Percentiles rank a stretch among this genome's conserved stretches.
phyloP scores from a whole-genome alignment of 2,113 vertebrate genomes.

The Callipepla californica region DNA sequence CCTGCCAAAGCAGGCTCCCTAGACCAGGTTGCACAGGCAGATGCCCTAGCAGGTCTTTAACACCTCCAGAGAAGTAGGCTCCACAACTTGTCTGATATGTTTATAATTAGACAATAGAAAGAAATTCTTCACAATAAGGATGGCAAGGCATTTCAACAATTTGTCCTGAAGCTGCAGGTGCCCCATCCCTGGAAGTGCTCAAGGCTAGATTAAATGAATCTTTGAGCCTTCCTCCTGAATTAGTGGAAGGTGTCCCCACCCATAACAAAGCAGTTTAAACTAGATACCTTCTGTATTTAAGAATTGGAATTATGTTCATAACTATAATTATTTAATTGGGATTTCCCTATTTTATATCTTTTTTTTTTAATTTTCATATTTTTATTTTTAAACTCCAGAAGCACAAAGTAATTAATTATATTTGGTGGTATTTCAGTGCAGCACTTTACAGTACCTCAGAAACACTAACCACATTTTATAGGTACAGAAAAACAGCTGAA shows the following conservation, averaged over 20 bases:
- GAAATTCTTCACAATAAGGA: background rate
- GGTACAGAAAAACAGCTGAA: background rate
- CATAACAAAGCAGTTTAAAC: background rate
- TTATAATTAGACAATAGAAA: background rate
- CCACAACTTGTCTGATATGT: too few relatives aligned
- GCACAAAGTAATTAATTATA: background rate
- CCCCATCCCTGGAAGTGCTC: background rate
- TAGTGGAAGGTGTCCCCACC: background rate
- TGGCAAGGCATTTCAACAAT: background rate
- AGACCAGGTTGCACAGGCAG: too few relatives aligned
- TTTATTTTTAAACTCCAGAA: background rate
- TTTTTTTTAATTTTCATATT: too few relatives aligned
- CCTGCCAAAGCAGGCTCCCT: too few relatives aligned
- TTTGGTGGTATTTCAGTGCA: background rate
- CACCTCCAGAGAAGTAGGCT: too few relatives aligned
- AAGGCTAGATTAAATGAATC: background rate
- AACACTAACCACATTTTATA: slow-evolving; percentile 8
- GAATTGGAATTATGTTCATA: background rate
- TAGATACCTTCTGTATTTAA: background rate
- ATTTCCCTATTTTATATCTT: background rate
- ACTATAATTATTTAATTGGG: background rate
- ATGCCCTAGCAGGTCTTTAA: too few relatives aligned
- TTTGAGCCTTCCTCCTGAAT: background rate
- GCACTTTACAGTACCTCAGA: background rate
- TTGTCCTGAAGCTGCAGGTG: background rate